These are phyloP conservation scores for Dromas ardeola DNA, from an alignment of 2,113 vertebrate species.

Conservation along the genomic window DNA sequence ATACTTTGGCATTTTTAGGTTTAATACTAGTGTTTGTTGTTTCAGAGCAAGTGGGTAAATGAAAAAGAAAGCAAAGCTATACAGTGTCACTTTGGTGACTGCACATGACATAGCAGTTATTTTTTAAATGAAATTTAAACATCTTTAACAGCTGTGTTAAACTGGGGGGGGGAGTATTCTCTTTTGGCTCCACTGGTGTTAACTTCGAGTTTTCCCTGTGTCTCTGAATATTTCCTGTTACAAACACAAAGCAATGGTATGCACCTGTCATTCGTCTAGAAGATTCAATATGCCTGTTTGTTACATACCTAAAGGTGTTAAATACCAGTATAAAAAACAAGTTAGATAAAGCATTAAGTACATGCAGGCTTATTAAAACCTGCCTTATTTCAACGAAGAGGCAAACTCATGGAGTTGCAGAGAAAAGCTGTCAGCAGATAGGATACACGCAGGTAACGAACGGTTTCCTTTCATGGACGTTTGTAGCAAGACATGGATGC, in stretches of 20 bases:
- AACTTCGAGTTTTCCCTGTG: neutral
- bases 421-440: neutral
- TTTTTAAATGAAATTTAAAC: neutral
- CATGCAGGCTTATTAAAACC: neutral
- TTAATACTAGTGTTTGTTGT: neutral
- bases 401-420: neutral
- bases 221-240: neutral
- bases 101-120: neutral
- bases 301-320: neutral
- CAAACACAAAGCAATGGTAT: neutral
- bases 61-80: neutral
- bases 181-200: neutral
- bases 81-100: neutral
- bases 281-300: neutral
- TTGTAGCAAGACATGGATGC: neutral
- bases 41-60: neutral
- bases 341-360: neutral
- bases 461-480: accelerated
- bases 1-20: neutral
- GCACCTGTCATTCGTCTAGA: neutral
- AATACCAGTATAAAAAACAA: neutral
- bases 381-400: neutral
- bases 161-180: neutral
- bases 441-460: neutral
- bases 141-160: neutral